Percentiles rank a stretch among this genome's conserved stretches.
These are phyloP conservation scores for Chelonoidis abingdonii DNA, from an alignment of 2,113 vertebrate genomes.

Conservation along the genomic window DNA sequence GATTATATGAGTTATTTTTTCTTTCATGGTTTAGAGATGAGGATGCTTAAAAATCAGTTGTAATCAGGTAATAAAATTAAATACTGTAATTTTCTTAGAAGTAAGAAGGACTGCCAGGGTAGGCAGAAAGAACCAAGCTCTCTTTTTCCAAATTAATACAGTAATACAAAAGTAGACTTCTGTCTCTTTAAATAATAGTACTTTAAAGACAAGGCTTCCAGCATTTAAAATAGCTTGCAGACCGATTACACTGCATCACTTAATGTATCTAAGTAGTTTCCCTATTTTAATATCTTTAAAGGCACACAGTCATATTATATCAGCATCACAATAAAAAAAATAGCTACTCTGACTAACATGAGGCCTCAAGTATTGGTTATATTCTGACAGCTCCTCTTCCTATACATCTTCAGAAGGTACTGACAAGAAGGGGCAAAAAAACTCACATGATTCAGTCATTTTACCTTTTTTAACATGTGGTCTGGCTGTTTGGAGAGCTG, in stretches of 20 bases:
- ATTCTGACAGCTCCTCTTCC: not conserved
- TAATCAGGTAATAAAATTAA: not conserved
- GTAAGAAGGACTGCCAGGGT: not conserved
- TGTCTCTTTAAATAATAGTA: not conserved
- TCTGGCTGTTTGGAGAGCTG: not conserved
- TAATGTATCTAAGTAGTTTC: conserved; percentile 10
- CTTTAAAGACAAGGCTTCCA: not conserved
- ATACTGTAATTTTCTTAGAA: not conserved
- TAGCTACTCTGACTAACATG: not conserved
- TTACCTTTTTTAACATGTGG: conserved; percentile 8
- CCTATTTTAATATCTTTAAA: conserved; percentile 43
- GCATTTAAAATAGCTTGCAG: conserved; percentile 24
- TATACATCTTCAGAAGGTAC: not conserved
- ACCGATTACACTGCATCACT: not conserved
- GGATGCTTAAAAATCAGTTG: not conserved
- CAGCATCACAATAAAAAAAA: not conserved
- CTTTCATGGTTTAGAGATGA: not conserved
- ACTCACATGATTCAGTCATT: not conserved
- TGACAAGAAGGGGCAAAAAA: not conserved
- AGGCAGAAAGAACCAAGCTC: not conserved
- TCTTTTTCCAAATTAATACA: not conserved
- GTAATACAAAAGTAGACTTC: not conserved
- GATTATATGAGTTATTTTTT: not conserved
- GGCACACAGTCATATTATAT: not conserved
- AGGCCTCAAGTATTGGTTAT: not conserved